Conservation (phyloP, 2,888 invertebrate species). For the Mesochorus sp. region DNA sequence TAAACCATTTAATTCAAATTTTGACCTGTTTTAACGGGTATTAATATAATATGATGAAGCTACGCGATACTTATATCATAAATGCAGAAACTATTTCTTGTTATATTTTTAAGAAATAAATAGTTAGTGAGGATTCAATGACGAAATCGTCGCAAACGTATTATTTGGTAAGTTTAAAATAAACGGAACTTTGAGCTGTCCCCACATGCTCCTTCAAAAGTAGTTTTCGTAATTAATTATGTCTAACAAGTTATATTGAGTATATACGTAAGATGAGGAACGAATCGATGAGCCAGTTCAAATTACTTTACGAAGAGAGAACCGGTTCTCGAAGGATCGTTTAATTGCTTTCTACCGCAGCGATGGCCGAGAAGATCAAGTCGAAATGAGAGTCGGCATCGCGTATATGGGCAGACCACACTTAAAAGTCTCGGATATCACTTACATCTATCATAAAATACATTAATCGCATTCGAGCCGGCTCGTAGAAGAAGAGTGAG, state of each 20-base stretch:
- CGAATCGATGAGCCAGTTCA: conserved; percentile 33
- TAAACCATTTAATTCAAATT: too few relatives aligned
- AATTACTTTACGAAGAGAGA: conserved; percentile 18
- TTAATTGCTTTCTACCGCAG: conserved; percentile 50
- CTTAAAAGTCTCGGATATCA: conserved; percentile 52
- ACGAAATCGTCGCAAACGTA: too few relatives aligned
- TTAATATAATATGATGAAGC: too few relatives aligned
- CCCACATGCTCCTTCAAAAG: neutral
- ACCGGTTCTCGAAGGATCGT: conserved; percentile 55
- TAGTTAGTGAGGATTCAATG: too few relatives aligned
- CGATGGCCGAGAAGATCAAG: conserved; percentile 14
- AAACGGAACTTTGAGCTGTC: neutral
- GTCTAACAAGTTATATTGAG: conserved; percentile 32
- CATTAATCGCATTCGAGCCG: conserved; percentile 59
- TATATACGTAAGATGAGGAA: conserved; percentile 37
- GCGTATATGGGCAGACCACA: conserved; percentile 23
- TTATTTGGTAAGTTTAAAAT: neutral
- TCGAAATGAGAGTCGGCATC: conserved; percentile 19
- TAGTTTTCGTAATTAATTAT: conserved; percentile 50
- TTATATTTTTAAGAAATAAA: too few relatives aligned
- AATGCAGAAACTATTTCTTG: too few relatives aligned
- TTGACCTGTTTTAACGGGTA: too few relatives aligned
- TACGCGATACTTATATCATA: too few relatives aligned
- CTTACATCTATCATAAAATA: conserved; percentile 57
- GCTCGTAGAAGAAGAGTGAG: conserved; percentile 19